Conservation (phyloP, 2,888 invertebrate species). For the Oscheius myriophilus region DNA sequence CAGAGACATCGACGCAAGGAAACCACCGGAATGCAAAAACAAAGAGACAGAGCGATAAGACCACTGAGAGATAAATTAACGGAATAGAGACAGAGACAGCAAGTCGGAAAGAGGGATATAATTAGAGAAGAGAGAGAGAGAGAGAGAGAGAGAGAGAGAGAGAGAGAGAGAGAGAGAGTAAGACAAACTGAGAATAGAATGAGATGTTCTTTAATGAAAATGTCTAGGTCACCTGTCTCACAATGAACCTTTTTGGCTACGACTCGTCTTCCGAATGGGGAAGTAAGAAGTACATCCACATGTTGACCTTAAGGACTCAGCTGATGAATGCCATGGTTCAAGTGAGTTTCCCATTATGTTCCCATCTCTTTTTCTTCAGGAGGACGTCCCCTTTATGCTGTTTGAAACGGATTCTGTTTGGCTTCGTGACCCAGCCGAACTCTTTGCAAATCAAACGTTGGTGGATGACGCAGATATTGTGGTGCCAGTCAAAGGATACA, state of each 20-base stretch:
- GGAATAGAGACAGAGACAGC: too few species aligned
- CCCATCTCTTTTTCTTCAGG: not conserved
- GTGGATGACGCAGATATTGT: slow-evolving; percentile 63
- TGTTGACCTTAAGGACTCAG: slow-evolving; percentile 55
- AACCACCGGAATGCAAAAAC: too few species aligned
- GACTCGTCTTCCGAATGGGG: slow-evolving; percentile 59
- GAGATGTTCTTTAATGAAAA: too few species aligned
- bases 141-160: too few species aligned
- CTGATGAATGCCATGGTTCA: slow-evolving; percentile 46
- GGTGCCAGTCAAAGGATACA: slow-evolving; percentile 54
- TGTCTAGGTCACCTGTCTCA: slow-evolving; percentile 34
- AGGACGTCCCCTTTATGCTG: slow-evolving; percentile 49
- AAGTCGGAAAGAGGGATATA: too few species aligned
- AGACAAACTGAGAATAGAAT: too few species aligned
- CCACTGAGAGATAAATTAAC: too few species aligned
- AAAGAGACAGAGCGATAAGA: too few species aligned
- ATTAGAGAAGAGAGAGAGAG: too few species aligned
- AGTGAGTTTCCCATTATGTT: slow-evolving; percentile 23
- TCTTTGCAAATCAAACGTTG: slow-evolving; percentile 42
- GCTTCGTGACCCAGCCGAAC: slow-evolving; percentile 57
- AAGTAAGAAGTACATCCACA: slow-evolving; percentile 53
- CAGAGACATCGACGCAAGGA: too few species aligned
- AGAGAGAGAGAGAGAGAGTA: too few species aligned
- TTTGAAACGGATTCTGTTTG: slow-evolving; percentile 67
- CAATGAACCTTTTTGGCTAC: slow-evolving; percentile 33